These are phyloP conservation scores for Dryadula phaetusa DNA, from an alignment of 2,888 invertebrate genomes.

Conservation along the genomic window DNA sequence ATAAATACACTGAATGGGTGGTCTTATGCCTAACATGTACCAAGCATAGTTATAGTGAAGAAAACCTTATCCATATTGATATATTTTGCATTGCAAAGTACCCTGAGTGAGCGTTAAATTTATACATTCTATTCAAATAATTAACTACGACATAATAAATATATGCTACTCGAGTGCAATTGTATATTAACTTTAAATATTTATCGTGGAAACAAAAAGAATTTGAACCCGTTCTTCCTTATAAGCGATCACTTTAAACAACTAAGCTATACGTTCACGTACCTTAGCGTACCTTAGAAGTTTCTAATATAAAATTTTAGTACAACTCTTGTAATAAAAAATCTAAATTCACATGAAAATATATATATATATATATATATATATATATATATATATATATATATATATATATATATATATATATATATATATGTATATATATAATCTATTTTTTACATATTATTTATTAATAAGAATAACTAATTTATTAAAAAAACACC, in stretches of 20 bases:
- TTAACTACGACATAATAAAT: slow-evolving; percentile 33
- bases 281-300: background rate
- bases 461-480: no score
- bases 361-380: no score
- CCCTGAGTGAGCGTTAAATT: slow-evolving; percentile 39
- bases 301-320: no score
- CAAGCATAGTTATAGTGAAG: slow-evolving; percentile 28
- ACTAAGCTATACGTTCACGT: no score
- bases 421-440: no score
- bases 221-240: background rate
- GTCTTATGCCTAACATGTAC: slow-evolving; percentile 22
- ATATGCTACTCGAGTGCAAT: background rate
- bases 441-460: no score
- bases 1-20: slow-evolving; percentile 34
- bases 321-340: no score
- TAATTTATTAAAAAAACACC: no score
- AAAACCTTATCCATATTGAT: slow-evolving; percentile 41
- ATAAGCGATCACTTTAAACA: no score
- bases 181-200: slow-evolving; percentile 1
- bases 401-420: no score
- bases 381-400: no score
- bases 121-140: slow-evolving; percentile 47
- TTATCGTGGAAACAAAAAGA: background rate
- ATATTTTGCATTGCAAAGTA: slow-evolving; percentile 43
- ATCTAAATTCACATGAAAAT: no score